A percentile compares a stretch with the other conserved stretches of the same genome.
Evolutionary conservation across 2,888 invertebrate species (phyloP).

Genomic region (Protodeltote pygarga): DNA sequence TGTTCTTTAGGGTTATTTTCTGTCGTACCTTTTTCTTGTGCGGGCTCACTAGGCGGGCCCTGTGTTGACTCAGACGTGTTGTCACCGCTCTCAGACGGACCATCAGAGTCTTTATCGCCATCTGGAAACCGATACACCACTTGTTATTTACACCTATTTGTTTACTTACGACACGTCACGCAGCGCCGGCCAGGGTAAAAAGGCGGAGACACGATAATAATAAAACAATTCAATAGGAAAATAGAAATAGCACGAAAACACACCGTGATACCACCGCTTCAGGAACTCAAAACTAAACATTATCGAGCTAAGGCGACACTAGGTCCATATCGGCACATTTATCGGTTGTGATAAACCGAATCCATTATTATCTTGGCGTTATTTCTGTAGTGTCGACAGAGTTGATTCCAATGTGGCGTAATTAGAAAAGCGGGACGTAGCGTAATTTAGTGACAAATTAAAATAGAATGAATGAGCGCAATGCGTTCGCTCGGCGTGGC

Average conservation of each 20-base stretch:
- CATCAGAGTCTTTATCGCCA: slow-evolving; percentile 85
- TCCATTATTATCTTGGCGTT: slow-evolving; percentile 61
- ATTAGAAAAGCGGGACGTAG: slow-evolving; percentile 57
- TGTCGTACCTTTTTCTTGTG: slow-evolving; percentile 81
- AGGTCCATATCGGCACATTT: slow-evolving; percentile 67
- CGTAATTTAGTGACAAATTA: slow-evolving; percentile 54
- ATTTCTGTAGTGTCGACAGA: slow-evolving; percentile 41
- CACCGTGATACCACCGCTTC: slow-evolving; percentile 83
- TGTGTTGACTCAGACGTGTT: slow-evolving; percentile 83
- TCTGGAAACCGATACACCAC: slow-evolving; percentile 68
- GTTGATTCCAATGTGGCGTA: slow-evolving; percentile 54
- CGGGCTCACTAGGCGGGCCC: slow-evolving; percentile 77
- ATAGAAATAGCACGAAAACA: slow-evolving; percentile 53
- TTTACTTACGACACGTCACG: slow-evolving; percentile 51
- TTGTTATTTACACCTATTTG: slow-evolving; percentile 53
- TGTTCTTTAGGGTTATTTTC: slow-evolving; percentile 1
- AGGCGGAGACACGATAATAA: slow-evolving; percentile 24
- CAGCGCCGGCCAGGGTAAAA: slow-evolving; percentile 12
- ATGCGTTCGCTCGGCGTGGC: slow-evolving; percentile 63
- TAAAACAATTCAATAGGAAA: slow-evolving; percentile 10
- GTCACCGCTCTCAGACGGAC: slow-evolving; percentile 84
- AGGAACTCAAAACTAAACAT: slow-evolving; percentile 84
- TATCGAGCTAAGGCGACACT: slow-evolving; percentile 62
- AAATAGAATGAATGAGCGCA: slow-evolving; percentile 65
- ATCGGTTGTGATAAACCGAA: slow-evolving; percentile 72